Base-by-base conservation (phyloP, 2,797 vertebrate genomes). In the Enteromius radiatus region DNA sequence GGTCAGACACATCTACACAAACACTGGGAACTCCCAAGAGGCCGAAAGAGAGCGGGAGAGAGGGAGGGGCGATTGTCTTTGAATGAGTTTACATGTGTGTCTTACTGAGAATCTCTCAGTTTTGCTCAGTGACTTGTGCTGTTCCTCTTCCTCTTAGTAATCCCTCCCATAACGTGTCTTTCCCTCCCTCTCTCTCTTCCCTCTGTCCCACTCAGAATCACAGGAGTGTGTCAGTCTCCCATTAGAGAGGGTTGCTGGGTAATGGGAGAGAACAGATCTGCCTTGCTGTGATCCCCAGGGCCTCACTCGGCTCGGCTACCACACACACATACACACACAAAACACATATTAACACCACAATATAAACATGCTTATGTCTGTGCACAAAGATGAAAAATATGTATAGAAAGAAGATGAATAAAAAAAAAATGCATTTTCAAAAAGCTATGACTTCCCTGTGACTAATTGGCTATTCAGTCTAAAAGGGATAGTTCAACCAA, bases 251-350 rank as follows among this genome's bases (percentile, higher is more conserved):
- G 88, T 84, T 86, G 86, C 52, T 43, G 84, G 89, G 84, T 91
- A 89, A 92, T 90, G 90, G 89, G 86, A 88, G 77, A 86, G 70
- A 91, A 90, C 86, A 92, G 83, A 88, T 90, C 85, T 86, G 88
- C 92, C 91, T 91, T 90, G 71, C 91, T 78, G 85, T 86, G 90
- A 93, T 90, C 88, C 88, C 86, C 59, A 38, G 89, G 88, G 84
- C 87, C 89, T 73, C 86, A 88, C 90, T 89, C 86, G 89, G 85
- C 88, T 88, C 80, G 78, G 84, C 91, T 91, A 82, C 52, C 90
- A 81, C 93, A 94, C 93, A 95, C 93, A 94, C 94, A 93, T 31
- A 31, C 36, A 92, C 92, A 92, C 94, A 95, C 93, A 93, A 89
- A 90, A 83, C 93, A 94, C 93, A 94, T 93, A 95, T 94, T 94